These are phyloP conservation scores for Tetramorium parvispinum DNA, from an alignment of 1,140 invertebrate genomes.

Conservation along the genomic window DNA sequence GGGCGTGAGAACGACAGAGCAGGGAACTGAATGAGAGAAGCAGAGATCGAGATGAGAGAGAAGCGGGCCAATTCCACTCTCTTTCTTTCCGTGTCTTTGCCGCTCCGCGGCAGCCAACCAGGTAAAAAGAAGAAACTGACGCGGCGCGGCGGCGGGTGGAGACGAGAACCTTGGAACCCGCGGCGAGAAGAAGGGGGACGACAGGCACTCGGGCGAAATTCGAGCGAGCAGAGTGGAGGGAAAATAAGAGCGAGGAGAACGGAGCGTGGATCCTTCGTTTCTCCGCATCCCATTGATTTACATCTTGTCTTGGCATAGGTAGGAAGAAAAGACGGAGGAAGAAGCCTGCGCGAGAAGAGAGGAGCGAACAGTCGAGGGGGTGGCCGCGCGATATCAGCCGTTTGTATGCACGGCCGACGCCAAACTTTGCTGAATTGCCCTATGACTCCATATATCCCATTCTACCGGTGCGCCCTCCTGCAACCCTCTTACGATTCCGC, in stretches of 20 bases:
- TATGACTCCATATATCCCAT: constrained; percentile 82
- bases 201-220: constrained; percentile 61
- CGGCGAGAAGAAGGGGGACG: constrained; percentile 66
- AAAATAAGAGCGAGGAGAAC: constrained; percentile 59
- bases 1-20: constrained; percentile 29
- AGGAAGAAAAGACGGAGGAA: constrained; percentile 54
- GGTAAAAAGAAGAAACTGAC: constrained; percentile 67
- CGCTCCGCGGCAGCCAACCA: constrained; percentile 68
- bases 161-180: constrained; percentile 53
- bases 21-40: constrained; percentile 49
- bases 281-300: constrained; percentile 83
- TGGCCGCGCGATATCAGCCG: constrained; percentile 81
- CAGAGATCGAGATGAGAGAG: constrained; percentile 56
- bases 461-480: constrained; percentile 62
- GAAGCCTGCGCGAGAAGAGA: constrained; percentile 50
- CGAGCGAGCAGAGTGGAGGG: constrained; percentile 34
- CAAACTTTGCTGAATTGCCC: constrained; percentile 85
- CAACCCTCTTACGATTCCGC: constrained; percentile 69
- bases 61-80: constrained; percentile 66
- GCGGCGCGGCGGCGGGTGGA: constrained; percentile 21
- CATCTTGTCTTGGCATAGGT: constrained; percentile 80
- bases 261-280: constrained; percentile 77
- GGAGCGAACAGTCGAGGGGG: constrained; percentile 60
- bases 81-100: constrained; percentile 70
- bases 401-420: constrained; percentile 84